Evolutionary conservation across 2,888 invertebrate genomes (phyloP), one percentile per base, ranked within the genome.

Genomic region (Diplazon laetatorius): DNA sequence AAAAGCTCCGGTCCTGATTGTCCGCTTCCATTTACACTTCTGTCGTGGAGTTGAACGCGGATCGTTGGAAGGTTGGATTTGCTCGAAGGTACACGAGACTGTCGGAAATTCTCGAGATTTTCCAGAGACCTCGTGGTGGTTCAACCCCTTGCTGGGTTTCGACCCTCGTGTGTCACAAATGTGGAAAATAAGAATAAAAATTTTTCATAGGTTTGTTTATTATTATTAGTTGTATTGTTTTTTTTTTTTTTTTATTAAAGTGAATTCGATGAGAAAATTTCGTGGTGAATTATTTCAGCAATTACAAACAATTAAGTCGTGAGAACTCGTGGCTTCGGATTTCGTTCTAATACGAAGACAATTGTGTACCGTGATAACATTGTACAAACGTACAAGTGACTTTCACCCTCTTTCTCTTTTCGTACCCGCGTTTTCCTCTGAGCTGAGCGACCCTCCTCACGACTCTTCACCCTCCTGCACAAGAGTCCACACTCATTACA

Each of bases 1-100:
- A 65, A 55, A 52, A 46, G 48, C 50, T 57, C n/a, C 57, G 52
- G 52, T 74, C 46, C 78, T 78, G 78, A 78, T 78, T 78, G 78
- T 78, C 74, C 63, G 65, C 37, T 70, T 18, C 57, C 69, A 70
- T 74, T 78, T 78, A 50, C 62, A 65, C 68, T 52, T 65, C 25
- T 16, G 44, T 44, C 46, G 39, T 42, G 44, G 55, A 14, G 30
- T 22, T 4, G 20, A n/a, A 18, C 50, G 14, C 37, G 35, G 25
- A 4, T 30, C 63, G 46, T 25, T 20, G 52, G 25, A n/a, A 44
- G 4, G 16, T 5, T 12, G 20, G 25, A 22, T 16, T 52, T 16
- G 39, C 22, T 66, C n/a, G 16, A 10, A 6, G 39, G 20, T 65
- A 66, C 52, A 66, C 39, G 52, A 25, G 10, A 14, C n/a, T 3